Evolutionary conservation across 2,113 vertebrate genomes (phyloP).

Genomic region (Pristiophorus japonicus): DNA sequence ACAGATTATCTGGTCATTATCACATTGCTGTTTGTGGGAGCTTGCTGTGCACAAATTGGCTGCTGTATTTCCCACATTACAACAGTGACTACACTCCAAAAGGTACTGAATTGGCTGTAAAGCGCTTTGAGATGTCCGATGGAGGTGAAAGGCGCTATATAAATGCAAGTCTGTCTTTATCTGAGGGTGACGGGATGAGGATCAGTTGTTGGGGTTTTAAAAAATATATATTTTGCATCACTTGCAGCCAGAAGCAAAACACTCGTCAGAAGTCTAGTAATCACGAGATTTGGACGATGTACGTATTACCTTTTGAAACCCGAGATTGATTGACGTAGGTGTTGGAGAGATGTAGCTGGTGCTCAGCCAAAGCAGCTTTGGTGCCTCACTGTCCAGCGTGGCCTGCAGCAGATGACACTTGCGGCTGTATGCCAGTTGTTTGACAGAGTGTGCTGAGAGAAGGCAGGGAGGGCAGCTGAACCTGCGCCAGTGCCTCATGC

Average conservation of each 20-base stretch:
- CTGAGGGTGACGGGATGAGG: background rate
- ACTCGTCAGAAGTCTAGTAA: background rate
- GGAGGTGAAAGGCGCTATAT: too few species aligned
- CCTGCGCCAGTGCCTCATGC: background rate
- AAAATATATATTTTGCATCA: background rate
- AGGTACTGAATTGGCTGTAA: too few species aligned
- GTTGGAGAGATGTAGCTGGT: background rate
- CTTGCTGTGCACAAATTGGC: too few species aligned
- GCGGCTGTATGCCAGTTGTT: slow-evolving; percentile 1
- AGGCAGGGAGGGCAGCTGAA: background rate
- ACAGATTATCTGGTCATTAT: too few species aligned
- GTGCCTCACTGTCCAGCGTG: background rate
- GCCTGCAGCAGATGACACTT: background rate
- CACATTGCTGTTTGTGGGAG: too few species aligned
- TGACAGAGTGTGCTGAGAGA: background rate
- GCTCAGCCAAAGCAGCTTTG: background rate
- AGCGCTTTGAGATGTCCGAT: too few species aligned
- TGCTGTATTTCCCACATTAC: too few species aligned
- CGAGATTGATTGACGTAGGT: background rate
- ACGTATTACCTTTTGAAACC: background rate
- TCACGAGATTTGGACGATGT: background rate
- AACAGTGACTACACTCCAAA: too few species aligned
- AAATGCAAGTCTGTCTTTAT: too few species aligned
- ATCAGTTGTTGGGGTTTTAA: background rate
- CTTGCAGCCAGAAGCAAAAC: background rate